These are phyloP conservation scores for Drosophila nr. perissopoda DNA, from an alignment of 2,888 invertebrate species.

Conservation along the genomic window DNA sequence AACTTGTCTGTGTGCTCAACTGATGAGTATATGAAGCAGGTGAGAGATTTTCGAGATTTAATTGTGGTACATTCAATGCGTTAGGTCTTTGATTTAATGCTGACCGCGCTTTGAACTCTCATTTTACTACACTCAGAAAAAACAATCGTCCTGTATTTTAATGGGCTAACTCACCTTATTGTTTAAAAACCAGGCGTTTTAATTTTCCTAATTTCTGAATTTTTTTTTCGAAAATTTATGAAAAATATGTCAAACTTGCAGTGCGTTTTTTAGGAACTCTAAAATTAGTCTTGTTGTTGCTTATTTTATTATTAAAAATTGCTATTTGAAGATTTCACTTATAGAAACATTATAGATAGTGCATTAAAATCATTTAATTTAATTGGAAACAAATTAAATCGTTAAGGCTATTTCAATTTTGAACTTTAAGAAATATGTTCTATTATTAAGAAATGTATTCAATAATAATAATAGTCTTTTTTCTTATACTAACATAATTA, in stretches of 20 bases:
- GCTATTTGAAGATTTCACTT: neutral
- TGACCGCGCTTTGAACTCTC: neutral
- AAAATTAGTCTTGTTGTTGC: neutral
- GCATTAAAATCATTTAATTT: neutral
- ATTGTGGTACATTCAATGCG: slow-evolving; percentile 10
- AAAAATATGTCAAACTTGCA: neutral
- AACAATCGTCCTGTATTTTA: neutral
- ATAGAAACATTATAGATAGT: neutral
- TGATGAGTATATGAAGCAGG: slow-evolving; percentile 2
- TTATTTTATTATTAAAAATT: neutral
- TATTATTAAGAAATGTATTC: too few relatives aligned
- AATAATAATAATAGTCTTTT: neutral
- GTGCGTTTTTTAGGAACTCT: neutral
- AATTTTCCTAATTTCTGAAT: neutral
- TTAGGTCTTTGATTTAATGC: slow-evolving; percentile 1
- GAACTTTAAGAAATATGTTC: too few relatives aligned
- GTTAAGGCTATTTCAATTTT: too few relatives aligned
- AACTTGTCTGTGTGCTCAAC: neutral
- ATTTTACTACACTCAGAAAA: neutral
- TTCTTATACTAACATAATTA: too few relatives aligned
- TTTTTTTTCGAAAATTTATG: neutral
- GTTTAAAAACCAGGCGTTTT: neutral
- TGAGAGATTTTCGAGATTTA: neutral
- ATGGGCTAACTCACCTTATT: neutral
- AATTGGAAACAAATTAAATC: neutral